These are phyloP conservation scores for Nemoura dubitans DNA, from an alignment of 2,888 invertebrate genomes.

Conservation along the genomic window DNA sequence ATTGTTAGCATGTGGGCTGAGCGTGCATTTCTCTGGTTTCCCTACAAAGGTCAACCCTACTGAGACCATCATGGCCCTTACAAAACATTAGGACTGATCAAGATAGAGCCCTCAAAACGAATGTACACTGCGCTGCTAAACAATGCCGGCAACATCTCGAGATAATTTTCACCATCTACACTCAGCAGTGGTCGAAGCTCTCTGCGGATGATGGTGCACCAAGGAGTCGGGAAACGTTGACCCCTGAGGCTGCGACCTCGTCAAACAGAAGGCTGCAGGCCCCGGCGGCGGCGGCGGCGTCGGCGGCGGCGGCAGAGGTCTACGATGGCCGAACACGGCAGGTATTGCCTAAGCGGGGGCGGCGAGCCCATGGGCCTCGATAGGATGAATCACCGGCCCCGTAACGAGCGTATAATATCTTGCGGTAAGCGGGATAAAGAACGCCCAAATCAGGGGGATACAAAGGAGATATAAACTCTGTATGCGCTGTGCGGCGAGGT, in stretches of 20 bases:
- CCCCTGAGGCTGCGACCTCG: not conserved
- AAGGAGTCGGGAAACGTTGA: conserved; percentile 8
- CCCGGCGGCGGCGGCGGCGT: not conserved
- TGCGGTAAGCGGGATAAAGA: not conserved
- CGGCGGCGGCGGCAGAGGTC: not conserved
- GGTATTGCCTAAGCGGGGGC: conserved; percentile 22
- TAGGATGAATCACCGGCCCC: conserved; percentile 17
- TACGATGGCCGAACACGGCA: conserved; percentile 30
- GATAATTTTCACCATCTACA: too few species aligned
- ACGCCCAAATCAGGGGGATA: conserved; percentile 17
- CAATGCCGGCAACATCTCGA: too few species aligned
- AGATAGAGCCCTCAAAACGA: too few species aligned
- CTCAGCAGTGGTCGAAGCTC: too few species aligned
- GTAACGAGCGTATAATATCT: not conserved
- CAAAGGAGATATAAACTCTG: conserved; percentile 17
- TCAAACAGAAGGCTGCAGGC: not conserved
- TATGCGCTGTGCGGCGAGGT: too few species aligned
- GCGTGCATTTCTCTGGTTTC: too few species aligned
- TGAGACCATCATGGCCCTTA: too few species aligned
- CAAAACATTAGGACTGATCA: too few species aligned
- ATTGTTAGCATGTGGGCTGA: too few species aligned
- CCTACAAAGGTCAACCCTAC: too few species aligned
- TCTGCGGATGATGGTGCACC: not conserved
- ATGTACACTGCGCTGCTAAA: too few species aligned
- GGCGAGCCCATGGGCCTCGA: not conserved